phyloP scores from a whole-genome alignment of 2,113 vertebrate species.

The Burhinus oedicnemus region DNA sequence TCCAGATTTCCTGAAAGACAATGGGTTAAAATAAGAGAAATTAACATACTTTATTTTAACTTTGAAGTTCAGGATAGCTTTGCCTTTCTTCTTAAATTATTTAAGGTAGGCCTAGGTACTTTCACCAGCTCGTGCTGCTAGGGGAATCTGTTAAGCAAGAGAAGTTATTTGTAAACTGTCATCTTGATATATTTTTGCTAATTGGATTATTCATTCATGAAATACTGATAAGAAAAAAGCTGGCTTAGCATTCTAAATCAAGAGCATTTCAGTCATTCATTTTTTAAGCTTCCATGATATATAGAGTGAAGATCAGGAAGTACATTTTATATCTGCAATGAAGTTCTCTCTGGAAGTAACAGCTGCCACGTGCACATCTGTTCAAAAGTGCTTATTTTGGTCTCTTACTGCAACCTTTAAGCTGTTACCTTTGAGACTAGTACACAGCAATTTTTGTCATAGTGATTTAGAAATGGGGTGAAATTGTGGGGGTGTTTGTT shows the following conservation, averaged over 20 bases:
- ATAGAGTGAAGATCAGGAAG: background rate
- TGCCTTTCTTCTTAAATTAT: background rate
- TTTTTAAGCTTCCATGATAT: background rate
- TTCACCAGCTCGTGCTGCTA: background rate
- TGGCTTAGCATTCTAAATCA: background rate
- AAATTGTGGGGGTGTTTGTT: background rate
- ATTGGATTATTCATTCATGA: background rate
- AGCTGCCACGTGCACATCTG: background rate
- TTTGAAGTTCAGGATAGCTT: background rate
- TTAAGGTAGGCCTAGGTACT: background rate
- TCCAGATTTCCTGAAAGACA: constrained; percentile 71
- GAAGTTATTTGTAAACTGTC: background rate
- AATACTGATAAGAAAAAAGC: background rate
- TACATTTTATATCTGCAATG: background rate
- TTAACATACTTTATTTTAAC: background rate
- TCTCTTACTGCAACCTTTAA: background rate
- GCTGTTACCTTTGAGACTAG: background rate
- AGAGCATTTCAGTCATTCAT: background rate
- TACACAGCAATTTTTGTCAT: background rate
- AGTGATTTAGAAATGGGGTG: background rate
- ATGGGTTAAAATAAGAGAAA: background rate
- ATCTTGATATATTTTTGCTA: background rate
- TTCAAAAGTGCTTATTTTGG: background rate
- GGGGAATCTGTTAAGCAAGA: background rate
- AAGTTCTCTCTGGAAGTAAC: background rate